These are phyloP conservation scores for Smittia aterrima DNA, from an alignment of 2,888 invertebrate species.

Conservation along the genomic window DNA sequence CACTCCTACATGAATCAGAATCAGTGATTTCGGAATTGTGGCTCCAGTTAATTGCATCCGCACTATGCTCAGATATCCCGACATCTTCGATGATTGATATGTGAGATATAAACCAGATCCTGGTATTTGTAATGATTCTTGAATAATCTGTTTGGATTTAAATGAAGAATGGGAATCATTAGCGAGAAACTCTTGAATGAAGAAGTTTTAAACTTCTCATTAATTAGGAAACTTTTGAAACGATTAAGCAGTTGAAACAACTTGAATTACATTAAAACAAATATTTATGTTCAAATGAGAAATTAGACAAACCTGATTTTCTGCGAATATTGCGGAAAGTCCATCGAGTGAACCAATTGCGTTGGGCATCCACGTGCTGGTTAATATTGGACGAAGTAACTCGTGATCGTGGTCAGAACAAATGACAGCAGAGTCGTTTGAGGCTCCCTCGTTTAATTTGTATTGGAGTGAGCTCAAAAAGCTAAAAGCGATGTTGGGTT, in stretches of 20 bases:
- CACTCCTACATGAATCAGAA: slow-evolving; percentile 86
- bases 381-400: slow-evolving; percentile 76
- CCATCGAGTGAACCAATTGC: slow-evolving; percentile 82
- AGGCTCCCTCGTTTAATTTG: slow-evolving; percentile 52
- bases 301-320: slow-evolving; percentile 93
- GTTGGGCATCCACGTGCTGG: slow-evolving; percentile 87
- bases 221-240: too few relatives aligned
- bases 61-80: slow-evolving; percentile 91
- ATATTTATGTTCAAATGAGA: too few relatives aligned
- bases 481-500: slow-evolving; percentile 53
- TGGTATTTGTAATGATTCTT: slow-evolving; percentile 91
- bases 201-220: too few relatives aligned
- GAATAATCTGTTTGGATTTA: slow-evolving; percentile 71
- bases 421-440: slow-evolving; percentile 58
- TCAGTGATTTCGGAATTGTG: slow-evolving; percentile 73
- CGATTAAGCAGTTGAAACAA: too few relatives aligned
- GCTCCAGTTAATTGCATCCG: slow-evolving; percentile 83
- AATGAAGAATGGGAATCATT: neutral
- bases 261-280: too few relatives aligned
- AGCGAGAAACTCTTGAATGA: neutral
- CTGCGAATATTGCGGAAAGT: slow-evolving; percentile 81
- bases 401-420: slow-evolving; percentile 88
- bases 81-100: slow-evolving; percentile 92
- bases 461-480: slow-evolving; percentile 54
- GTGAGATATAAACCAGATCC: slow-evolving; percentile 91